Conservation (phyloP, 2,888 invertebrate species). For the Lissocephala sabroskyi region DNA sequence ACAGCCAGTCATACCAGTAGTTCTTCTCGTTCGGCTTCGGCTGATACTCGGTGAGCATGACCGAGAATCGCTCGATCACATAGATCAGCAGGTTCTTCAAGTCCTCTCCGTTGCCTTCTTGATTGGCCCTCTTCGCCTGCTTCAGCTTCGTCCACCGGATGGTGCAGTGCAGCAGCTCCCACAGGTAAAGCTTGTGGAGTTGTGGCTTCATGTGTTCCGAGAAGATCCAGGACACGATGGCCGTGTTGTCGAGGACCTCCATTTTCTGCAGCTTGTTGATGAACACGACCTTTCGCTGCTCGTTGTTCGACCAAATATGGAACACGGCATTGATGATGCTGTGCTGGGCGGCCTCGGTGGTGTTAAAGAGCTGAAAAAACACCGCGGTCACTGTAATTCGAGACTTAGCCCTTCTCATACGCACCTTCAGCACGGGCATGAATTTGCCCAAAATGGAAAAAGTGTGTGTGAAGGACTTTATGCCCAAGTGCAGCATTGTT, state of each 20-base stretch:
- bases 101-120: not conserved
- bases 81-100: slow-evolving; percentile 20
- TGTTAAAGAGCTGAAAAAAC: slow-evolving; percentile 15
- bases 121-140: not conserved
- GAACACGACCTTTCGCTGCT: slow-evolving; percentile 27
- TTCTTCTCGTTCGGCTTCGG: not conserved
- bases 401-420: not conserved
- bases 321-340: slow-evolving; percentile 23
- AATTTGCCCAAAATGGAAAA: slow-evolving; percentile 21
- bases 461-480: slow-evolving; percentile 34
- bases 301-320: slow-evolving; percentile 35
- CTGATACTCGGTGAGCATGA: slow-evolving; percentile 13
- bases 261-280: slow-evolving; percentile 23
- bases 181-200: slow-evolving; percentile 31
- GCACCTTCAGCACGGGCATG: slow-evolving; percentile 29
- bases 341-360: slow-evolving; percentile 10
- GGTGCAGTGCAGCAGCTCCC: slow-evolving; percentile 30
- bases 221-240: slow-evolving; percentile 31
- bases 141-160: slow-evolving; percentile 12
- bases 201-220: slow-evolving; percentile 15
- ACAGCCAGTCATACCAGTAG: slow-evolving; percentile 36
- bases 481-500: slow-evolving; percentile 31
- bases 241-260: slow-evolving; percentile 10
- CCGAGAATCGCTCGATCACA: slow-evolving; percentile 9
- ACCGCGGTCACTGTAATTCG: not conserved